Evolutionary conservation across 2,113 vertebrate genomes (phyloP).

Genomic region (Microcebus lehilahytsara): DNA sequence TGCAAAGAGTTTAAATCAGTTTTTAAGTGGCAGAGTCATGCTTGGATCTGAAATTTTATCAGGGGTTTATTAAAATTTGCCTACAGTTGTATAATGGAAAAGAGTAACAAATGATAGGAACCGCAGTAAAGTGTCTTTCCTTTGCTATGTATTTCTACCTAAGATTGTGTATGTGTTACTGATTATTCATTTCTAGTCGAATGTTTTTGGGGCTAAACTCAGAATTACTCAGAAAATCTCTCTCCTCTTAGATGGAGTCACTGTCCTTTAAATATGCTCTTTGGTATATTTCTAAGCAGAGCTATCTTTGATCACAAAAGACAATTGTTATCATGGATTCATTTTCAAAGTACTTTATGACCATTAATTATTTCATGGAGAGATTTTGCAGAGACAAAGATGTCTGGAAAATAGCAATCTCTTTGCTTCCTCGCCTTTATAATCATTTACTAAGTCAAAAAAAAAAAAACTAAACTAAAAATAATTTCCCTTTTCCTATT

Average conservation of each 20-base stretch:
- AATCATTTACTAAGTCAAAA: slow-evolving; percentile 38
- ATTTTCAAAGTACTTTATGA: slow-evolving; percentile 49
- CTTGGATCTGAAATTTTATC: not conserved
- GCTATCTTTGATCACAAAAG: slow-evolving; percentile 47
- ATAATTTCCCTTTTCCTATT: not conserved
- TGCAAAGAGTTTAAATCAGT: not conserved
- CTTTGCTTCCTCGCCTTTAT: not conserved
- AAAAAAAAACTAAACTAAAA: slow-evolving; percentile 22
- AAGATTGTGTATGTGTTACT: not conserved
- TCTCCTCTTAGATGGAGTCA: not conserved
- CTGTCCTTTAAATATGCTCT: slow-evolving; percentile 46
- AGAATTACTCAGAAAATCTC: not conserved
- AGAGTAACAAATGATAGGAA: not conserved
- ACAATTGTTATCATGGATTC: not conserved
- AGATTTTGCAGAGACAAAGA: slow-evolving; percentile 16
- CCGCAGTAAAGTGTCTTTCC: not conserved
- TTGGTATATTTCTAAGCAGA: not conserved
- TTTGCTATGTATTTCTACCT: not conserved
- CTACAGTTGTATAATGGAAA: not conserved
- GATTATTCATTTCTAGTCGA: not conserved
- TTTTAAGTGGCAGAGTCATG: not conserved
- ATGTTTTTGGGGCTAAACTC: not conserved
- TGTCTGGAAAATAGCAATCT: not conserved
- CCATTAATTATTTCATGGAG: slow-evolving; percentile 40
- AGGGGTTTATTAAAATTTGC: not conserved